A percentile compares a stretch with the other conserved stretches of the same genome.
phyloP scores from a whole-genome alignment of 2,113 vertebrate species.

The Manacus vitellinus region DNA sequence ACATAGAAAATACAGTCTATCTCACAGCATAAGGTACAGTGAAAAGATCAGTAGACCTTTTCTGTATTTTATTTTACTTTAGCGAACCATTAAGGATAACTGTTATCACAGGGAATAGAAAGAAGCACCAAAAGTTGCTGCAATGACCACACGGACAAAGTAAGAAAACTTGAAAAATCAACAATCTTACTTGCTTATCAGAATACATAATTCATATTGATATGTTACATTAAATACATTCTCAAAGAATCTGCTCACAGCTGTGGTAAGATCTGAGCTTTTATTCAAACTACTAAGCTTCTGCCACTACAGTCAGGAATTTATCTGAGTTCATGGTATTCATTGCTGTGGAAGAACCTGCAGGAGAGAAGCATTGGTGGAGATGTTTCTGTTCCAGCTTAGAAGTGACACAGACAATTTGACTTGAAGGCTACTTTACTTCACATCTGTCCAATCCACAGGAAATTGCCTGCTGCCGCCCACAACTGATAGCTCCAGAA shows the following conservation, averaged over 20 bases:
- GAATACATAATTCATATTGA: neutral
- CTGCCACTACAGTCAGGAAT: fast-evolving
- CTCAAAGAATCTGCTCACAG: neutral
- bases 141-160: neutral
- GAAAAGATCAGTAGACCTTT: neutral
- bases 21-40: neutral
- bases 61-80: neutral
- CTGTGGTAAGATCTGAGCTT: neutral
- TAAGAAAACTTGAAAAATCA: neutral
- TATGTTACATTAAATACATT: neutral
- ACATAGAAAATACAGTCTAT: neutral
- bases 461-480: neutral
- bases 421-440: neutral
- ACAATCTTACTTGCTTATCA: neutral
- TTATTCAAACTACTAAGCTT: neutral
- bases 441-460: neutral
- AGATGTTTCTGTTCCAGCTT: neutral
- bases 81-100: neutral
- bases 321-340: neutral
- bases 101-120: fast-evolving
- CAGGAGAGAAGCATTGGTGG: neutral
- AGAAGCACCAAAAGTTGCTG: neutral
- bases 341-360: neutral
- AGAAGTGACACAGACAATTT: neutral
- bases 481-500: neutral